phyloP scores from a whole-genome alignment of 2,797 vertebrate genomes.

The Ctenopoma kingsleyae region DNA sequence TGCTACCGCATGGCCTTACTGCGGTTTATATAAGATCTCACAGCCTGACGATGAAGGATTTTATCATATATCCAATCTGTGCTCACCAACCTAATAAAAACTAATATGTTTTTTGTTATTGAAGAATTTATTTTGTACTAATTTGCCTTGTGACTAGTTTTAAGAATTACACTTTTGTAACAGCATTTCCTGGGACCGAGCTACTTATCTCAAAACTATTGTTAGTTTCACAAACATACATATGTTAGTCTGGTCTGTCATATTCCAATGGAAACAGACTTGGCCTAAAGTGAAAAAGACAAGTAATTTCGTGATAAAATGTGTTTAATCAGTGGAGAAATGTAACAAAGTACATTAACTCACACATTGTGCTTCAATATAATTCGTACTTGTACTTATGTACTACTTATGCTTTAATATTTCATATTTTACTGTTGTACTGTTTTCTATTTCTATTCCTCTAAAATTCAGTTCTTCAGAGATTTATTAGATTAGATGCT shows the following conservation, averaged over 20 bases:
- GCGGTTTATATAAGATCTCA: slow-evolving; percentile 59
- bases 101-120: slow-evolving; percentile 36
- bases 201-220: slow-evolving; percentile 1
- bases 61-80: slow-evolving; percentile 42
- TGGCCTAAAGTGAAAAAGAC: not conserved
- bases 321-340: not conserved
- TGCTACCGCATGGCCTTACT: slow-evolving; percentile 30
- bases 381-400: not conserved
- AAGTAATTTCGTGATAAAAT: not conserved
- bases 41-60: slow-evolving; percentile 39
- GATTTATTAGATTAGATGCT: not conserved
- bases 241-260: slow-evolving; percentile 5
- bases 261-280: not conserved
- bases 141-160: slow-evolving; percentile 29
- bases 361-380: not conserved
- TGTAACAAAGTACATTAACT: not conserved
- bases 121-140: slow-evolving; percentile 26
- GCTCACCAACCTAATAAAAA: slow-evolving; percentile 41
- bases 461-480: not conserved
- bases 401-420: not conserved
- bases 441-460: not conserved
- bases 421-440: not conserved
- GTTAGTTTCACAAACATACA: slow-evolving; percentile 8
- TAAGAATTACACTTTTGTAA: slow-evolving; percentile 31
- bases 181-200: not conserved